A percentile compares a stretch with the other conserved stretches of the same genome.
Evolutionary conservation across 2,888 invertebrate genomes (phyloP).

Genomic region (Branchipolynoe longqiensis): DNA sequence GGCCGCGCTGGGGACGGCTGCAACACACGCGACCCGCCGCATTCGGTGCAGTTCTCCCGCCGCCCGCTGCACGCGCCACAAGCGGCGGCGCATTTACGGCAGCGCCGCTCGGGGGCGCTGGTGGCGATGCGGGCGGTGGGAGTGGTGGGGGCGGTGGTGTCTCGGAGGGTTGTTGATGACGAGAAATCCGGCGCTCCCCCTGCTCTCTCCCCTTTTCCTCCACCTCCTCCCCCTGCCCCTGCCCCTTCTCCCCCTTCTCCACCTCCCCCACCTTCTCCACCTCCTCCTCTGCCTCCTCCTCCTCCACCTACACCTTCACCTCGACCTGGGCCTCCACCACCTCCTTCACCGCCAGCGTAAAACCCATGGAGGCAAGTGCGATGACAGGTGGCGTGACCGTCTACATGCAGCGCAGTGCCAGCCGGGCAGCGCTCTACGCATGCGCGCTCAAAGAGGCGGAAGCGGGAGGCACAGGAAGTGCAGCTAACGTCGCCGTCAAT

Average conservation of each 20-base stretch:
- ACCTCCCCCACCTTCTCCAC: too few species aligned
- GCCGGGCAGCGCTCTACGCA: slow-evolving; percentile 17
- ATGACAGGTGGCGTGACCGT: not conserved
- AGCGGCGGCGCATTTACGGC: not conserved
- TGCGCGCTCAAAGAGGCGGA: slow-evolving; percentile 16
- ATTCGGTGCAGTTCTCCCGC: not conserved
- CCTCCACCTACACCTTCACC: not conserved
- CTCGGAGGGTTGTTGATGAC: too few species aligned
- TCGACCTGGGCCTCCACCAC: not conserved
- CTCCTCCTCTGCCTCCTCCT: too few species aligned
- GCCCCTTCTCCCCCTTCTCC: too few species aligned
- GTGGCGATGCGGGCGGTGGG: not conserved
- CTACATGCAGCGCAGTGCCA: not conserved
- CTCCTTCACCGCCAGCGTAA: not conserved
- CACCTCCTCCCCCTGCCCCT: too few species aligned
- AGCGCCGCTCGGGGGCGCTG: not conserved
- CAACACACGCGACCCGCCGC: not conserved
- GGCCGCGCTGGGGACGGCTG: not conserved
- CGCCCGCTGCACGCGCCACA: not conserved
- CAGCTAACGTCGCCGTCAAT: slow-evolving; percentile 26
- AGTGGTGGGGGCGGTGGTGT: not conserved
- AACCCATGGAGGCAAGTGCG: not conserved
- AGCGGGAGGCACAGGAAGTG: slow-evolving; percentile 41
- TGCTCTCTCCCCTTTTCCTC: too few species aligned
- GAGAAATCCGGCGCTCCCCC: not conserved